Evolutionary conservation across 2,113 vertebrate species (phyloP).

Genomic region (Phasianus colchicus): DNA sequence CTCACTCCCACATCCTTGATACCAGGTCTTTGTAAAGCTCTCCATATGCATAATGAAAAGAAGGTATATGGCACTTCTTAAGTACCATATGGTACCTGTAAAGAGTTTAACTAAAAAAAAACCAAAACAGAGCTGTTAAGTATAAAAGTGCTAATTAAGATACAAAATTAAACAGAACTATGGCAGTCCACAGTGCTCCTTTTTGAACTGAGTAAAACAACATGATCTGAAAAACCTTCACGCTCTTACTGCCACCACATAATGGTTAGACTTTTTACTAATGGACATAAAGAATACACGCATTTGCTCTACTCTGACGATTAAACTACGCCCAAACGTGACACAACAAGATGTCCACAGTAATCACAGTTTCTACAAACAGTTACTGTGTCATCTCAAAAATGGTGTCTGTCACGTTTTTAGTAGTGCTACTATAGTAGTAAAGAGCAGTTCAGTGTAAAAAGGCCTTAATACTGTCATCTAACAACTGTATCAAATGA

Average conservation of each 20-base stretch:
- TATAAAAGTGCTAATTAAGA: neutral
- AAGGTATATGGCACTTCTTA: neutral
- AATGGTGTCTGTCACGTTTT: neutral
- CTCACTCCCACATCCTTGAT: neutral
- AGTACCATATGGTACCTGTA: neutral
- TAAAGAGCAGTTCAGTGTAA: neutral
- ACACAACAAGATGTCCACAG: neutral
- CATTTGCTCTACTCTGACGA: rapidly evolving
- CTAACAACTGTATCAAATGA: neutral
- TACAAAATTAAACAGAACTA: neutral
- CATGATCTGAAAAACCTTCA: neutral
- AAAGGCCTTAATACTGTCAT: neutral
- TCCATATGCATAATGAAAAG: neutral
- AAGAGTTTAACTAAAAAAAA: neutral
- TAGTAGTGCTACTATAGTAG: neutral
- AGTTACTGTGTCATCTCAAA: neutral
- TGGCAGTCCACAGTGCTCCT: neutral
- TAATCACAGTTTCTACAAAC: neutral
- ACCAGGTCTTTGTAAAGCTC: neutral
- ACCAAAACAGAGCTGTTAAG: neutral
- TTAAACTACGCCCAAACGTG: neutral
- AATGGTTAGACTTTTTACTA: neutral
- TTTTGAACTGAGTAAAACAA: neutral
- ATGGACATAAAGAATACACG: neutral
- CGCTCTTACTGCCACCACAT: neutral